Conservation (phyloP, 2,888 invertebrate genomes). For the Malachius bipustulatus region DNA sequence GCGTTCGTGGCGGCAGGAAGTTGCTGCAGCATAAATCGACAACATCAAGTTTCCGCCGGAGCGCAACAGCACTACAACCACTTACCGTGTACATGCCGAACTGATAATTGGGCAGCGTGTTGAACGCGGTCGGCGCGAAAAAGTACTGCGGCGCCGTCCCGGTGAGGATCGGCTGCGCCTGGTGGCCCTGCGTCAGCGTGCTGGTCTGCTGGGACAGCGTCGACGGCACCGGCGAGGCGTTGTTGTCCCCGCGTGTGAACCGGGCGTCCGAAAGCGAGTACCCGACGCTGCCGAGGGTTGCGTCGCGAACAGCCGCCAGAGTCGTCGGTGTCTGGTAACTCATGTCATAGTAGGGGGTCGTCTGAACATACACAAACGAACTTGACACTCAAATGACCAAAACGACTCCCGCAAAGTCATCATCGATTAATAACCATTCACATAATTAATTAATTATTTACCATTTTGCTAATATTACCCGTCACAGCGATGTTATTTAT, state of each 20-base stretch:
- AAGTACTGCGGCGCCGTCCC: slow-evolving; percentile 56
- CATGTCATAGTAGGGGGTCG: slow-evolving; percentile 59
- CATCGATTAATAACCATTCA: too few relatives aligned
- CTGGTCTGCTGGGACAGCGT: slow-evolving; percentile 57
- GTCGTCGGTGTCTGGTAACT: slow-evolving; percentile 63
- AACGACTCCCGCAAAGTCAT: slow-evolving; percentile 23
- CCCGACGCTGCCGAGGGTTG: slow-evolving; percentile 52
- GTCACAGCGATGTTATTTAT: too few relatives aligned
- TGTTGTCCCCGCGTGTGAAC: slow-evolving; percentile 63
- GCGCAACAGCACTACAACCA: slow-evolving; percentile 14
- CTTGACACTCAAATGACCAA: slow-evolving; percentile 25
- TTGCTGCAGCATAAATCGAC: slow-evolving; percentile 40
- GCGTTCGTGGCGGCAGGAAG: slow-evolving; percentile 63
- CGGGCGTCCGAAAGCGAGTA: slow-evolving; percentile 61
- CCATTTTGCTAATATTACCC: too few relatives aligned
- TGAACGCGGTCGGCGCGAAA: slow-evolving; percentile 57
- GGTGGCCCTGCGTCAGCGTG: slow-evolving; percentile 47
- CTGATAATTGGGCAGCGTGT: slow-evolving; percentile 58
- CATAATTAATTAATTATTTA: too few relatives aligned
- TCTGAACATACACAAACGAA: slow-evolving; percentile 30
- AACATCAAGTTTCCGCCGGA: background rate
- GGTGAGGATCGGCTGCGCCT: slow-evolving; percentile 46
- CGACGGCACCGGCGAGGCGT: slow-evolving; percentile 68
- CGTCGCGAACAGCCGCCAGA: slow-evolving; percentile 54
- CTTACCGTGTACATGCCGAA: slow-evolving; percentile 61